Base-by-base conservation (phyloP, 2,113 vertebrate species). In the Indicator maculatus region DNA sequence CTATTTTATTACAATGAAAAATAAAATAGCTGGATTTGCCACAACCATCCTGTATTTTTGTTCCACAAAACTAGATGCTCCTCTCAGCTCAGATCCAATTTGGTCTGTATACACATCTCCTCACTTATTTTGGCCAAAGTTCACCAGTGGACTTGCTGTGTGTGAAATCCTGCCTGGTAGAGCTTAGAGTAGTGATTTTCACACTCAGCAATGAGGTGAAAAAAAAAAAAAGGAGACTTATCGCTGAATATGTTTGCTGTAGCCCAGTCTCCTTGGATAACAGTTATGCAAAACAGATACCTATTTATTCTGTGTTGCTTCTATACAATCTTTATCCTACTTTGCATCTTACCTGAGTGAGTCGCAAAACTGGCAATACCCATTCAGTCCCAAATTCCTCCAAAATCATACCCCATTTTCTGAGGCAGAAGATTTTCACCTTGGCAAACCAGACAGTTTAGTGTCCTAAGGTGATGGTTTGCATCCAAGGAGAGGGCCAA, bases 281-380 rank as follows among this genome's bases (percentile, higher is more conserved):
- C 83, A 90, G 33, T 74, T 82, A 64, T 72, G 63, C 24, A 78
- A 89, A 92, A 58, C 74, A 93, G 72, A 65, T 83, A 83, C 41
- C 80, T 88, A 70, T 58, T 90, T 79, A 86, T 90, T 87, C 81
- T 39, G 52, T 55, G 30, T 86, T 93, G 72, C 75, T 93, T 52
- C 73, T 65, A n/a, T 33, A 85, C 56, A 88, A 15, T 83, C 52
- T 92, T 92, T 86, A 86, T 45, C 66, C 70, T 85, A 47, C 16
- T 87, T 93, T 66, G 47, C 58, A 60, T 93, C 89, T 93, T 90
- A 71, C 74, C 63, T 89, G 55, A 88, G 26, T 83, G 83, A 90
- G n/a, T 89, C 93, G 92, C 58, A 86, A 69, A 45, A 55, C 39
- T 88, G 36, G 63, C 53, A 88, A 33, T 12, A 91, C 56, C 73